Conservation (phyloP, 2,113 vertebrate genomes). For the Dicrurus megarhynchus region DNA sequence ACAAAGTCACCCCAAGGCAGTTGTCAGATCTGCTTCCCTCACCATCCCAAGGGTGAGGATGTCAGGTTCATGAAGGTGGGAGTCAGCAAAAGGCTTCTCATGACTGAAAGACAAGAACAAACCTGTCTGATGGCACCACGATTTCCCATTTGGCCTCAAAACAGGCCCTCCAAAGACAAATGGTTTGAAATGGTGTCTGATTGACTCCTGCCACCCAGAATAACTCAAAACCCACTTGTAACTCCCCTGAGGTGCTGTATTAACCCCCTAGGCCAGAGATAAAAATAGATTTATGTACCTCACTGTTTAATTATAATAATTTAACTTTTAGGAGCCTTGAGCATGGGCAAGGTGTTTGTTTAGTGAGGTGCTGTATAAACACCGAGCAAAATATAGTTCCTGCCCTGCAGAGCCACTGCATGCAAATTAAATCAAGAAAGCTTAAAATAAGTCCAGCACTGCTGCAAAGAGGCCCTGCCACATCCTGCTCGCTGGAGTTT, state of each 20-base stretch:
- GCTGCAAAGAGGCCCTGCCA: not conserved
- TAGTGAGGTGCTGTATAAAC: not conserved
- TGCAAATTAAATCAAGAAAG: not conserved
- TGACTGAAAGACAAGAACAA: not conserved
- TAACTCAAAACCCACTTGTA: not conserved
- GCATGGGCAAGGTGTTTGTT: not conserved
- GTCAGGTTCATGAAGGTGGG: not conserved
- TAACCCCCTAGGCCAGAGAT: not conserved
- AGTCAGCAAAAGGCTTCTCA: not conserved
- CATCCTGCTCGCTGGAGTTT: not conserved
- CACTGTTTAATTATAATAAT: not conserved
- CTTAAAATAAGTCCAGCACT: not conserved
- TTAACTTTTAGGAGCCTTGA: not conserved
- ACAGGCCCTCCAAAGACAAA: not conserved
- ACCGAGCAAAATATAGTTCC: not conserved
- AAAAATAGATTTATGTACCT: not conserved
- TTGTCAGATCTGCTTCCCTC: not conserved
- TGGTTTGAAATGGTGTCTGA: not conserved
- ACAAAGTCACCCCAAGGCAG: too few relatives aligned
- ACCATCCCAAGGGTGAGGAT: accelerated
- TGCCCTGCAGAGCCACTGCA: not conserved
- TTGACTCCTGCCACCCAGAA: not conserved
- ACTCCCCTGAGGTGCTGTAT: not conserved
- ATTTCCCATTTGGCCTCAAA: not conserved
- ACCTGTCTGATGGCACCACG: not conserved